A percentile compares a stretch with the other conserved stretches of the same genome.
These are phyloP conservation scores for Leptopilina syphax DNA, from an alignment of 2,888 invertebrate species.

Conservation along the genomic window DNA sequence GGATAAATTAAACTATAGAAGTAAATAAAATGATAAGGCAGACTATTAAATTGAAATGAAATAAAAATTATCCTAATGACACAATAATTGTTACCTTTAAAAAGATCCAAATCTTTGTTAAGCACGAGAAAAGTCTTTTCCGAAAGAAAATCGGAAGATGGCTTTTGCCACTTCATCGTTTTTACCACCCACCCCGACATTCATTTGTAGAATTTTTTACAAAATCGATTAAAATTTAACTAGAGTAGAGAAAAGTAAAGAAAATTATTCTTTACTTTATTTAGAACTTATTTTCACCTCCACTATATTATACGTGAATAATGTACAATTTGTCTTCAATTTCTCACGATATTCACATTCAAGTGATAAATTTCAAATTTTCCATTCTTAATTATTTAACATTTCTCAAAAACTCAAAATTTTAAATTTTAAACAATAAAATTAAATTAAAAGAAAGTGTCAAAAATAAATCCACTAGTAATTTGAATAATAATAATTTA, in stretches of 20 bases:
- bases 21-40: neutral
- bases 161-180: slow-evolving; percentile 69
- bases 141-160: slow-evolving; percentile 64
- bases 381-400: too few relatives aligned
- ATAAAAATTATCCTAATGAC: neutral
- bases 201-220: slow-evolving; percentile 42
- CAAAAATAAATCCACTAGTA: too few relatives aligned
- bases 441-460: too few relatives aligned
- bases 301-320: too few relatives aligned
- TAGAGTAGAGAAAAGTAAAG: too few relatives aligned
- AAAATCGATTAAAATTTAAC: slow-evolving; percentile 12
- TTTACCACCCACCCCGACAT: slow-evolving; percentile 21
- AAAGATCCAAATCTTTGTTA: slow-evolving; percentile 60
- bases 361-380: too few relatives aligned
- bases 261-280: neutral
- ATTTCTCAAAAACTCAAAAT: too few relatives aligned
- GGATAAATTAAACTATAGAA: neutral
- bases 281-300: neutral
- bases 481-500: too few relatives aligned
- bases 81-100: slow-evolving; percentile 51
- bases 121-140: slow-evolving; percentile 71
- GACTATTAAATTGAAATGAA: neutral
- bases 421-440: too few relatives aligned
- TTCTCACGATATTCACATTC: too few relatives aligned
- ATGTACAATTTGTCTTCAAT: too few relatives aligned